Conservation (phyloP, 2,888 invertebrate species). For the Autographa pulchrina region DNA sequence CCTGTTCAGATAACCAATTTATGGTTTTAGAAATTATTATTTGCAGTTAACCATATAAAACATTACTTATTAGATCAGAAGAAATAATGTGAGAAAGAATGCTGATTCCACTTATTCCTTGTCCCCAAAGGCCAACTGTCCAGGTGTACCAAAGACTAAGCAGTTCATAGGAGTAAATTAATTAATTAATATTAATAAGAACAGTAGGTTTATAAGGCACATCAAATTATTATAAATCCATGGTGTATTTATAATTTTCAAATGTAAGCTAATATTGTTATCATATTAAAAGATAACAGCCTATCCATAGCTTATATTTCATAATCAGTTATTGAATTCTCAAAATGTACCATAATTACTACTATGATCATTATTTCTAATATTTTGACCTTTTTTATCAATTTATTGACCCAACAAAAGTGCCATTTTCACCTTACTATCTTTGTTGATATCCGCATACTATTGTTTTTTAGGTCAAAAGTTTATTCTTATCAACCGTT, state of each 20-base stretch:
- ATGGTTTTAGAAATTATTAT: not conserved
- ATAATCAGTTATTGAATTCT: not conserved
- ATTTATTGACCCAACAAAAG: constrained; percentile 29
- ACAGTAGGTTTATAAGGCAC: too few species aligned
- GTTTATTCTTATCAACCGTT: constrained; percentile 17
- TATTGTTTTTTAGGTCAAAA: constrained; percentile 28
- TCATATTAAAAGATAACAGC: not conserved
- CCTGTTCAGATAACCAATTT: not conserved
- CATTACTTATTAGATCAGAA: too few species aligned
- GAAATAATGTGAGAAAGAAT: too few species aligned
- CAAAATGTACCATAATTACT: not conserved
- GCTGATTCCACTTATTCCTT: too few species aligned
- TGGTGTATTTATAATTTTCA: too few species aligned
- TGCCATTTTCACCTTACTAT: constrained; percentile 28
- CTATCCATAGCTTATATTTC: not conserved
- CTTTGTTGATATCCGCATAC: constrained; percentile 12
- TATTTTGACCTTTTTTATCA: constrained; percentile 28
- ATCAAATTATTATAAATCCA: too few species aligned
- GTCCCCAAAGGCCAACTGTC: too few species aligned
- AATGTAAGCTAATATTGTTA: too few species aligned
- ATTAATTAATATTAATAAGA: too few species aligned
- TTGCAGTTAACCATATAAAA: not conserved
- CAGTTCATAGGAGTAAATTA: too few species aligned
- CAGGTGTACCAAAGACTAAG: too few species aligned
- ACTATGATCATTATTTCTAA: not conserved